phyloP scores from a whole-genome alignment of 1,140 invertebrate genomes.

The Notospermus geniculatus region DNA sequence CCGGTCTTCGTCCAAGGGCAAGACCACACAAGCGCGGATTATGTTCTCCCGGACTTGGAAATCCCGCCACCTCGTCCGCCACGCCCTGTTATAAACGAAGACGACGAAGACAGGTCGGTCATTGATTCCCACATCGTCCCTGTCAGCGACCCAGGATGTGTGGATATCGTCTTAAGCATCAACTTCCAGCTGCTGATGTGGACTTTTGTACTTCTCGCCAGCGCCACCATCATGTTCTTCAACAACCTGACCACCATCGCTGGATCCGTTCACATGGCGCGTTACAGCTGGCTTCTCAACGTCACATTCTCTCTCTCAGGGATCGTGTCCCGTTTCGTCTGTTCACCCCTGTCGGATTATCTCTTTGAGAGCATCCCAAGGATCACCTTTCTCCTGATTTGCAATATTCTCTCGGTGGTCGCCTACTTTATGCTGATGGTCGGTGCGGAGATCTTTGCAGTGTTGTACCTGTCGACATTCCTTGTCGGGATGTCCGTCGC shows the following conservation, averaged over 20 bases:
- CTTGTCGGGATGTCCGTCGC: not conserved
- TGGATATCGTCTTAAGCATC: not conserved
- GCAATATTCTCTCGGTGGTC: not conserved
- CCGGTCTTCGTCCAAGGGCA: too few species aligned
- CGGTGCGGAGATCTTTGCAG: not conserved
- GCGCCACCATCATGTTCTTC: not conserved
- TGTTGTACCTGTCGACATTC: not conserved
- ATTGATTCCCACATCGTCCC: not conserved
- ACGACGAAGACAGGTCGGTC: too few species aligned
- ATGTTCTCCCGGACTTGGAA: too few species aligned
- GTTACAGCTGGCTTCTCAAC: not conserved
- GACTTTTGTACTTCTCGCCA: not conserved
- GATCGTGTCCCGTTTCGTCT: not conserved
- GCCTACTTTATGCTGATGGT: slow-evolving; percentile 2
- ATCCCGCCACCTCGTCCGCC: too few species aligned
- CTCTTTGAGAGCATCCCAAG: not conserved
- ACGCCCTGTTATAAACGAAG: too few species aligned
- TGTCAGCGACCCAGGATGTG: not conserved
- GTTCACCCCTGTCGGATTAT: not conserved
- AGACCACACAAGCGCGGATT: too few species aligned
- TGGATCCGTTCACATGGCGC: not conserved
- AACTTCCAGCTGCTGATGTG: slow-evolving; percentile 1
- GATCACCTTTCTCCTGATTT: not conserved
- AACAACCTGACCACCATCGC: not conserved
- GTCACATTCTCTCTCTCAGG: not conserved